Evolutionary conservation across 1,140 invertebrate genomes (phyloP), one percentile per base, ranked within the genome.

Genomic region (Cotesia glomerata): DNA sequence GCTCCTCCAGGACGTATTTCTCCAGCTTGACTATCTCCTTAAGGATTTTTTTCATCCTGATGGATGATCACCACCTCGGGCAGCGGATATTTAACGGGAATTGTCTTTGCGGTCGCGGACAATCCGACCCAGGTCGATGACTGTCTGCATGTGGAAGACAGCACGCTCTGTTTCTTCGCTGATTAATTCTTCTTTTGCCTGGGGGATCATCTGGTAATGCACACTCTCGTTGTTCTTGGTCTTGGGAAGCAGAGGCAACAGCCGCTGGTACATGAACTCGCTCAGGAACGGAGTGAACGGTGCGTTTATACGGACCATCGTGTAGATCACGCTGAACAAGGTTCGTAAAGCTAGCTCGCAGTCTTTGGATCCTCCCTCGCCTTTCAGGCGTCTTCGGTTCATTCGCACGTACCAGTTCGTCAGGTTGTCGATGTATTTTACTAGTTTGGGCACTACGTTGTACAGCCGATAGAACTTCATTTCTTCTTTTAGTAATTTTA

Each of bases 321-420:
- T 92, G 77, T 94, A 94, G 9, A 99, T 84, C 1, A 99, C 96
- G 77, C 91, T 90, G 83, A 93, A 98, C 0, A 99, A 89, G 0
- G 97, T 97, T 71, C 95, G 92, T 34, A 99, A 84, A 0, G 97
- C 96, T 56, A 92, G 87, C 62, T 92, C 88, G 80, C 96, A 97
- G 80, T 99, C 97, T 13, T 90, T 87, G 14, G 90, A 88, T 32
- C 91, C 90, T 76, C 86, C 88, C 82, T 99, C 96, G 75, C 96
- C 97, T 87, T 96, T 98, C 51, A 99, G 90, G 59, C 98, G 90
- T 80, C 93, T 94, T 65, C 98, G 90, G 84, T 99, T 99, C 91
- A 99, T 95, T 70, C 98, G 90, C 7, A 99, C 97, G 84, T 99
- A 99, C 97, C 97, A 99, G 84, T 99, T 99, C 4, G 97, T 99